Evolutionary conservation across 1,140 invertebrate species (phyloP).

Genomic region (Leptoteleia sp.): DNA sequence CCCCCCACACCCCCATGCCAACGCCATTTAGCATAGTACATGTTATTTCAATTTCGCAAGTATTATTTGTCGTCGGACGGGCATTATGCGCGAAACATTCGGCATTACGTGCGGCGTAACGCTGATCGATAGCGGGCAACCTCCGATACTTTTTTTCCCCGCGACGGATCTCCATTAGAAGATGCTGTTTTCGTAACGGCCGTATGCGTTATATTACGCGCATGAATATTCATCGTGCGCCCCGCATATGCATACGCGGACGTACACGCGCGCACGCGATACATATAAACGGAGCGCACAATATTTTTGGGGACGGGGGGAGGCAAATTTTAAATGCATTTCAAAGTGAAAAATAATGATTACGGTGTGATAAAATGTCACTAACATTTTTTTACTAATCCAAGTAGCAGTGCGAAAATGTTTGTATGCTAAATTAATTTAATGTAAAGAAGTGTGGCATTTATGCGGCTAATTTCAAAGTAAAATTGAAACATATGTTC

Average conservation of each 20-base stretch:
- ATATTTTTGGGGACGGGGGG: too few relatives aligned
- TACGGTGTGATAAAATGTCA: too few relatives aligned
- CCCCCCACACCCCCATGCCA: too few relatives aligned
- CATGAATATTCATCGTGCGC: constrained; percentile 56
- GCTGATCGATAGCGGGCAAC: constrained; percentile 46
- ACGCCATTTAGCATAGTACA: constrained; percentile 35
- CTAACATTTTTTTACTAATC: too few relatives aligned
- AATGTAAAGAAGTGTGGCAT: too few relatives aligned
- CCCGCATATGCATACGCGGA: constrained; percentile 1
- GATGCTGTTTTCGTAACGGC: constrained; percentile 37
- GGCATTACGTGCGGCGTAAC: constrained; percentile 42
- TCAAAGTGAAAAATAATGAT: too few relatives aligned
- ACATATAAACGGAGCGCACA: too few relatives aligned
- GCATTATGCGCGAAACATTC: constrained; percentile 58
- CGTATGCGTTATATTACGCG: constrained; percentile 30
- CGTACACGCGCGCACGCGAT: background rate
- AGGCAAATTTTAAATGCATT: background rate
- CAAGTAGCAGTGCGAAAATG: too few relatives aligned
- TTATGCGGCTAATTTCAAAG: too few relatives aligned
- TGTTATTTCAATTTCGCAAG: constrained; percentile 52
- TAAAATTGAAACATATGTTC: too few relatives aligned
- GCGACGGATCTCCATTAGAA: constrained; percentile 53
- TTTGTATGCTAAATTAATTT: too few relatives aligned
- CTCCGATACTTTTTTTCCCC: constrained; percentile 56
- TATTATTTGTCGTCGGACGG: constrained; percentile 49